These are phyloP conservation scores for Propithecus coquereli DNA, from an alignment of 2,113 vertebrate species.

Conservation along the genomic window DNA sequence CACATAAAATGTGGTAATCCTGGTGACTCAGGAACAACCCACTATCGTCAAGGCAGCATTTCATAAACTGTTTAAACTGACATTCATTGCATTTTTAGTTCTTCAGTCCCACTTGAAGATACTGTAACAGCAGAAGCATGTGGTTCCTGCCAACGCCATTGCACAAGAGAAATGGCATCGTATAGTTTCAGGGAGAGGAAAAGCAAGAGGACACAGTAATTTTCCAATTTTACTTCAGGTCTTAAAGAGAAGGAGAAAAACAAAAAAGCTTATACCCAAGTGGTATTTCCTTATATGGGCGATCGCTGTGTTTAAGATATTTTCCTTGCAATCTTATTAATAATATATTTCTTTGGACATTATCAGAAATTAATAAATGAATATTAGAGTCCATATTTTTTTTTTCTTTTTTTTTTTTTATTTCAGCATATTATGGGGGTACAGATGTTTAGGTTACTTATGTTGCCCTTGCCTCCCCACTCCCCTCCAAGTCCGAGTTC, in stretches of 20 bases:
- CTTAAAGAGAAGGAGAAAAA: neutral
- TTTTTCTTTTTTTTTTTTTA: too few relatives aligned
- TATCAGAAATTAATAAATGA: neutral
- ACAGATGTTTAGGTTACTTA: too few relatives aligned
- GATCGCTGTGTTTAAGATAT: neutral
- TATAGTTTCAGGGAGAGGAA: neutral
- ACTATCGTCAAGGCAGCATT: neutral
- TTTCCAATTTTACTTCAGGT: neutral
- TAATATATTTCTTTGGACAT: neutral
- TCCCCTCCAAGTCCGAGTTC: too few relatives aligned
- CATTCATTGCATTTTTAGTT: constrained; percentile 9
- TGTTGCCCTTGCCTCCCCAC: too few relatives aligned
- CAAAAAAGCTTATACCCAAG: neutral
- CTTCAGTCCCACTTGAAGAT: neutral
- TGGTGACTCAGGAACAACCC: neutral
- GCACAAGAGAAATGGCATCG: neutral
- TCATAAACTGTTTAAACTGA: constrained; percentile 14
- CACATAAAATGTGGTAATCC: neutral
- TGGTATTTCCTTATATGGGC: neutral
- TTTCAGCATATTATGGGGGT: too few relatives aligned
- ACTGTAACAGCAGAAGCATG: neutral
- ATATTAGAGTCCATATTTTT: neutral
- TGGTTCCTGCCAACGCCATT: neutral
- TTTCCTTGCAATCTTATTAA: neutral
- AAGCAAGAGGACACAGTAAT: neutral